These are phyloP conservation scores for Hemiprocne comata DNA, from an alignment of 2,113 vertebrate species.

Conservation along the genomic window DNA sequence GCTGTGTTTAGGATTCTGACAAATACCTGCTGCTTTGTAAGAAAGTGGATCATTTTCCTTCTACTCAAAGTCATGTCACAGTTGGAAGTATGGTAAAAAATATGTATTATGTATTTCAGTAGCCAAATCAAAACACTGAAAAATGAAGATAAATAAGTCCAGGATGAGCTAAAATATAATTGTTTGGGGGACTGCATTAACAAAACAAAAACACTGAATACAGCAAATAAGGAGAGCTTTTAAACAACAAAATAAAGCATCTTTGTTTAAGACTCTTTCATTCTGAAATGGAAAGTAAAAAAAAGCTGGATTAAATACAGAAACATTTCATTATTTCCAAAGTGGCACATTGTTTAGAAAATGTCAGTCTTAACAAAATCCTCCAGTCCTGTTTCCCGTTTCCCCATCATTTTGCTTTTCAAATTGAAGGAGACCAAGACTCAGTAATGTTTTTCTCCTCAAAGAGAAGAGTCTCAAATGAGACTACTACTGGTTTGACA, in stretches of 20 bases:
- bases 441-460: background rate
- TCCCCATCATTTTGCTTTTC: background rate
- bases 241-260: background rate
- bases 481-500: background rate
- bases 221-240: conserved; percentile 14
- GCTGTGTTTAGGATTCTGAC: background rate
- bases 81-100: background rate
- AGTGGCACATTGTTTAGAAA: background rate
- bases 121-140: conserved; percentile 34
- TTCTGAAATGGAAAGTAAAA: background rate
- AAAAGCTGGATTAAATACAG: background rate
- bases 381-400: background rate
- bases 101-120: background rate
- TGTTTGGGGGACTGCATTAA: background rate
- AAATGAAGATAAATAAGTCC: conserved; percentile 8
- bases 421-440: background rate
- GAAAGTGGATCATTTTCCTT: background rate
- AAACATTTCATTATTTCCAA: background rate
- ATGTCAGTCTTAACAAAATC: background rate
- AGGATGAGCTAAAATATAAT: conserved; percentile 20
- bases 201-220: conserved; percentile 13
- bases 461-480: background rate
- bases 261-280: background rate
- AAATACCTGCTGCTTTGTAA: background rate
- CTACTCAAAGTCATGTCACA: background rate